Conservation (phyloP, 2,888 invertebrate genomes). For the Acleris emargana region DNA sequence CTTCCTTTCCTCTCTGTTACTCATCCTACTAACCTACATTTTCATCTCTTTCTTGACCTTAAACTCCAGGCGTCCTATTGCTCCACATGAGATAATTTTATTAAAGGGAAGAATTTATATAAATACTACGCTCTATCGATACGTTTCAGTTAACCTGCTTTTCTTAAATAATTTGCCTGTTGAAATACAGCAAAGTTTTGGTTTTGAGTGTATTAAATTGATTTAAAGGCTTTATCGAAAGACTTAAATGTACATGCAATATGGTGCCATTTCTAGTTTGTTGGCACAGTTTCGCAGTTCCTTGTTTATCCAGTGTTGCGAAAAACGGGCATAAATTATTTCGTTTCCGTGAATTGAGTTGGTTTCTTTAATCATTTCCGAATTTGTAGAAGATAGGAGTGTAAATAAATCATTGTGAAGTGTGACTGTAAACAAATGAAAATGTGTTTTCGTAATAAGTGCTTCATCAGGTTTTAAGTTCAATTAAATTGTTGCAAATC, state of each 20-base stretch:
- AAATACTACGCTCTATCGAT: neutral
- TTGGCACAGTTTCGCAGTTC: slow-evolving; percentile 22
- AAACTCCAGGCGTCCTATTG: slow-evolving; percentile 61
- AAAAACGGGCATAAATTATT: slow-evolving; percentile 46
- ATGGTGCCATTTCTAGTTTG: slow-evolving; percentile 9
- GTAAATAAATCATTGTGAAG: slow-evolving; percentile 1
- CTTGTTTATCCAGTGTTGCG: slow-evolving; percentile 41
- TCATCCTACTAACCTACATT: slow-evolving; percentile 43
- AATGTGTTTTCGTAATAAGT: slow-evolving; percentile 63
- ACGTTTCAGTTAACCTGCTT: slow-evolving; percentile 2
- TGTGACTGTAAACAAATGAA: slow-evolving; percentile 38
- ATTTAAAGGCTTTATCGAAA: neutral
- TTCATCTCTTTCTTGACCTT: slow-evolving; percentile 70
- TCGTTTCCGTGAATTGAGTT: slow-evolving; percentile 39
- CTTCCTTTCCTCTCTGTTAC: slow-evolving; percentile 56
- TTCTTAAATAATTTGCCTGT: slow-evolving; percentile 5
- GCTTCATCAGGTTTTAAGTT: slow-evolving; percentile 72
- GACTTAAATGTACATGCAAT: neutral
- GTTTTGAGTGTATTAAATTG: neutral
- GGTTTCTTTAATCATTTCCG: slow-evolving; percentile 18
- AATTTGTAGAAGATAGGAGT: neutral
- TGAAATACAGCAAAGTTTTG: neutral
- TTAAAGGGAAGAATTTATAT: slow-evolving; percentile 1
- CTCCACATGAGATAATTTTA: slow-evolving; percentile 45
- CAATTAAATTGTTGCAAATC: slow-evolving; percentile 67